Percentiles rank a stretch among this genome's conserved stretches.
Conservation (phyloP, 2,113 vertebrate species). For the Rhadina sibilatrix region DNA sequence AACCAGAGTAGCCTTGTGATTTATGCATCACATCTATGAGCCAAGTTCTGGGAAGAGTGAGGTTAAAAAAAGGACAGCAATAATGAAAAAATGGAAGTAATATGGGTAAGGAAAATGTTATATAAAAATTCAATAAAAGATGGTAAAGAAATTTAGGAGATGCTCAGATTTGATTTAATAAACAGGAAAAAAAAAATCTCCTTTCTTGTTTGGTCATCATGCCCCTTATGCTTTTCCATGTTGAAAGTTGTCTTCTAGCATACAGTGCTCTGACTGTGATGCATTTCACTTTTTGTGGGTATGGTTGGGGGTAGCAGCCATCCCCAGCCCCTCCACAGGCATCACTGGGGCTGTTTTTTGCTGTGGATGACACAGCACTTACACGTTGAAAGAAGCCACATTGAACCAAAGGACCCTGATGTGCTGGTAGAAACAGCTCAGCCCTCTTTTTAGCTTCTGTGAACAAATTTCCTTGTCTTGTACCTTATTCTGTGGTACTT, state of each 20-base stretch:
- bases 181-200: background rate
- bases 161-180: slow-evolving; percentile 4
- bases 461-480: background rate
- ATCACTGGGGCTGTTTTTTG: background rate
- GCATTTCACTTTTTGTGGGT: background rate
- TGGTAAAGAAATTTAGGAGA: background rate
- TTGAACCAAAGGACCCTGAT: background rate
- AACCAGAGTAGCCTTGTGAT: slow-evolving; percentile 15
- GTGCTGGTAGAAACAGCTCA: background rate
- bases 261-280: background rate
- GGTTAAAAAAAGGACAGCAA: slow-evolving; percentile 42
- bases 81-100: slow-evolving; percentile 23
- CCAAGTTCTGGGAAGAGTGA: slow-evolving; percentile 35
- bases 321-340: background rate
- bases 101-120: background rate
- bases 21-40: background rate
- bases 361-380: background rate
- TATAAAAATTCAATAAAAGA: slow-evolving; percentile 8
- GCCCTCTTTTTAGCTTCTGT: background rate
- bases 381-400: rapidly evolving
- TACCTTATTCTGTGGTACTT: background rate
- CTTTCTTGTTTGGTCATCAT: background rate
- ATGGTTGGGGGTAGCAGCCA: background rate
- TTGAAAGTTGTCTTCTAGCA: background rate
- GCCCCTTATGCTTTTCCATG: background rate